Percentiles rank a stretch among this genome's conserved stretches.
These are phyloP conservation scores for Siphamia tubifer DNA, from an alignment of 2,113 vertebrate genomes.

Conservation along the genomic window DNA sequence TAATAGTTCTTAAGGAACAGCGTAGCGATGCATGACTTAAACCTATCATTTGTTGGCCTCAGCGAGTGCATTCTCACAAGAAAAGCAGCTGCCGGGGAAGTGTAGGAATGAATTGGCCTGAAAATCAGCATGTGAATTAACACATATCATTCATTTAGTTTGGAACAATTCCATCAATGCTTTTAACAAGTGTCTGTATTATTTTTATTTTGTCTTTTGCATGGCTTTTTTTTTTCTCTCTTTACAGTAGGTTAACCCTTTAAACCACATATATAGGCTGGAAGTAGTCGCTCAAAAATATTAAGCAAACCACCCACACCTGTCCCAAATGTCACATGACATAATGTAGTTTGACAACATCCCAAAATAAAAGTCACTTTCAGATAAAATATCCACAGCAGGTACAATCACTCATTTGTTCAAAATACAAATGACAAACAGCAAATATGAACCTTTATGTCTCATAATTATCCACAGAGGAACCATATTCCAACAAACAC, in stretches of 20 bases:
- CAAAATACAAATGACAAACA: too few species aligned
- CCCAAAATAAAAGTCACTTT: too few species aligned
- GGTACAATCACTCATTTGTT: too few species aligned
- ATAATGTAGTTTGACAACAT: too few species aligned
- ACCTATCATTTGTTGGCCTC: slow-evolving; percentile 6
- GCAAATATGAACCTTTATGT: too few species aligned
- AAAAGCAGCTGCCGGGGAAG: background rate
- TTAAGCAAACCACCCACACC: too few species aligned
- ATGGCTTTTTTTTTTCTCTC: background rate
- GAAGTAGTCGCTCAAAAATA: too few species aligned
- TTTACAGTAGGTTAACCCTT: background rate
- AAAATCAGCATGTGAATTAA: background rate
- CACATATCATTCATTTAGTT: slow-evolving; percentile 16
- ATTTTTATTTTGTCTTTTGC: background rate
- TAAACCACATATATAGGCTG: too few species aligned
- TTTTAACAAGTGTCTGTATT: background rate
- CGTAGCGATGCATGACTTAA: background rate
- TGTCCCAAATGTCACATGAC: too few species aligned
- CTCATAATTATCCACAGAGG: too few species aligned
- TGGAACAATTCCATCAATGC: background rate
- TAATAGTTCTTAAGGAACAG: background rate
- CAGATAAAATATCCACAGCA: too few species aligned
- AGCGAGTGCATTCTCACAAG: background rate
- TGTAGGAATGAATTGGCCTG: background rate
- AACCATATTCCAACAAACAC: too few species aligned